These are phyloP conservation scores for Tenodera sinensis DNA, from an alignment of 2,888 invertebrate species.

Conservation along the genomic window DNA sequence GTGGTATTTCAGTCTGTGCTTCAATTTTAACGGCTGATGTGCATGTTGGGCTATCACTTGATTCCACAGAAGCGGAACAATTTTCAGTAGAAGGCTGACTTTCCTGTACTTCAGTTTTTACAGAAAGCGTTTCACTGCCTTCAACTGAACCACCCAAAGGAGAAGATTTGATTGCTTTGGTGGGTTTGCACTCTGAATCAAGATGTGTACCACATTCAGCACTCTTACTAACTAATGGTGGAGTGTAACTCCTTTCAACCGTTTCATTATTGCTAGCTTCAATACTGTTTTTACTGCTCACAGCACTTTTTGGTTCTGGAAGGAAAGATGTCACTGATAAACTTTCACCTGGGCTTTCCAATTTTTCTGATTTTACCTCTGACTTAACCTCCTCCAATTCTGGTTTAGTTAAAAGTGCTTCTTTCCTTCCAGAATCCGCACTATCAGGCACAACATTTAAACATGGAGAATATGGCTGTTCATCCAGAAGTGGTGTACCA, in stretches of 20 bases:
- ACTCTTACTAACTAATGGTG: slow-evolving; percentile 4
- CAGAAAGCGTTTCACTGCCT: not conserved
- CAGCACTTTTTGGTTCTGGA: not conserved
- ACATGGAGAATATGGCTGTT: slow-evolving; percentile 29
- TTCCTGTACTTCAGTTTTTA: not conserved
- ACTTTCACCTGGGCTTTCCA: not conserved
- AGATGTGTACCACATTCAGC: not conserved
- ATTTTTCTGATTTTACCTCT: not conserved
- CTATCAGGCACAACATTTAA: slow-evolving; percentile 17
- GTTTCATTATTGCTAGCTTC: not conserved
- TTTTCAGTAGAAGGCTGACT: not conserved
- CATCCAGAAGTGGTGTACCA: slow-evolving; percentile 32
- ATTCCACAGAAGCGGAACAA: not conserved
- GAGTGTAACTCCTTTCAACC: slow-evolving; percentile 25
- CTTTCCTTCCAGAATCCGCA: not conserved
- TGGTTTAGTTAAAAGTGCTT: not conserved
- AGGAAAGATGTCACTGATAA: not conserved
- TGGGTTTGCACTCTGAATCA: not conserved
- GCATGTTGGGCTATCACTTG: not conserved
- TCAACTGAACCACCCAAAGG: not conserved
- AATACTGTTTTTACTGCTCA: not conserved
- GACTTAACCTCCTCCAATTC: not conserved
- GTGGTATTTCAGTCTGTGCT: not conserved
- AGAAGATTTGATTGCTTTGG: not conserved
- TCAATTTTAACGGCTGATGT: not conserved